Conservation (phyloP, 2,888 invertebrate species). For the Epinotia nisella region DNA sequence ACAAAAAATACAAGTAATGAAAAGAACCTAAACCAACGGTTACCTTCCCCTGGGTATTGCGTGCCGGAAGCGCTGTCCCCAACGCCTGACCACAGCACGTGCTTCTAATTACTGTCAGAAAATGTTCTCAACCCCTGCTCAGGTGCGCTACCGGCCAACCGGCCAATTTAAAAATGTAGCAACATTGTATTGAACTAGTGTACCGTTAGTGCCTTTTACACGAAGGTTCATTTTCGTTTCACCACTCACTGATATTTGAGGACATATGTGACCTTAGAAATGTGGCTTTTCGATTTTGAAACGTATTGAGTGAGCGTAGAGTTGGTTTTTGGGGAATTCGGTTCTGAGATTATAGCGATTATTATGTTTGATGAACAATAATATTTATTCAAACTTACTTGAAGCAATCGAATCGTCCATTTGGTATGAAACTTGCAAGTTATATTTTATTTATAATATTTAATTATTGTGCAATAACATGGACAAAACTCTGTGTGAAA, state of each 20-base stretch:
- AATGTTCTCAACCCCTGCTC: constrained; percentile 33
- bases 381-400: background rate
- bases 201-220: background rate
- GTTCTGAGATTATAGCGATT: background rate
- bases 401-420: background rate
- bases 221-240: background rate
- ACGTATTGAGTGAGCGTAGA: background rate
- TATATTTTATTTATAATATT: no score
- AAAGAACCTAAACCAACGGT: constrained; percentile 19
- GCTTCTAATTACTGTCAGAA: constrained; percentile 44
- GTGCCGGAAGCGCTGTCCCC: constrained; percentile 41
- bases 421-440: no score
- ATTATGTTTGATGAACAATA: constrained; percentile 4
- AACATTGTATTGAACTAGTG: background rate
- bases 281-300: background rate
- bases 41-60: constrained; percentile 37
- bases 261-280: background rate
- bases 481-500: no score
- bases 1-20: constrained; percentile 12
- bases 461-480: no score
- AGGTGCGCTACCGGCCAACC: constrained; percentile 37
- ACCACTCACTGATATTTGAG: background rate
- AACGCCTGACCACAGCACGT: constrained; percentile 41
- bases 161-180: constrained; percentile 16
- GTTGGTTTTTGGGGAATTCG: background rate